Base-by-base conservation (phyloP, 2,113 vertebrate species). In the Progne subis region DNA sequence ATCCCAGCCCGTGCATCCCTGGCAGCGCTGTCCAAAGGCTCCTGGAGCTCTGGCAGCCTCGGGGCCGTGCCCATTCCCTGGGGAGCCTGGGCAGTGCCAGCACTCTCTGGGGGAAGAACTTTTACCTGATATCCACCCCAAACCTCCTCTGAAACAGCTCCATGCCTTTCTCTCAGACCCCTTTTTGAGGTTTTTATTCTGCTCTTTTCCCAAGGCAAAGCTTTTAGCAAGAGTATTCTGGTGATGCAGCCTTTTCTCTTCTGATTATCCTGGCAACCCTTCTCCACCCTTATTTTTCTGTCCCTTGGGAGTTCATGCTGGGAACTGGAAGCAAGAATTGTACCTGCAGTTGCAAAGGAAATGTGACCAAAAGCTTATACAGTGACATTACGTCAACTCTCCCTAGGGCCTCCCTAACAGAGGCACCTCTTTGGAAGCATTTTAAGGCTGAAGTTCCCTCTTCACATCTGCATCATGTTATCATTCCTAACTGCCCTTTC, bases 371-470 rank as follows among this genome's bases (percentile, higher is more conserved):
- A 86, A 59, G 0, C 44, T 89, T 84, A 8, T 21, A 9, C 43
- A 46, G 46, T 19, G 55, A 5, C 23, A 26, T 74, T 50, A 18
- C 24, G 55, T 39, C 46, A 43, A 9, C 18, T 37, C 18, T 90
- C 46, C 53, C 41, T n/a, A 7, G 50, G 11, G 41, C 39, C 61
- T 16, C 2, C 0, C 59, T 53, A 24, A 19, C 20, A 68, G 52
- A 74, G 39, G n/a, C 21, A 82, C 43, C 39, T 28, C 74, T 77
- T 50, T 55, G 64, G 49, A 63, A 95, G 9, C 2, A 18, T 74
- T 90, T 80, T 47, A 88, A 77, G 26, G n/a, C 85, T 86, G 55
- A 86, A 93, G 12, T 19, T 83, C 25, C 24, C 23, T 50, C 50
- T 70, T 70, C 64, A 57, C 82, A 90, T 75, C 85, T 92, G 59